Percentiles rank a stretch among this genome's conserved stretches.
These are phyloP conservation scores for Pseudoips prasinana DNA, from an alignment of 2,888 invertebrate species.

Conservation along the genomic window DNA sequence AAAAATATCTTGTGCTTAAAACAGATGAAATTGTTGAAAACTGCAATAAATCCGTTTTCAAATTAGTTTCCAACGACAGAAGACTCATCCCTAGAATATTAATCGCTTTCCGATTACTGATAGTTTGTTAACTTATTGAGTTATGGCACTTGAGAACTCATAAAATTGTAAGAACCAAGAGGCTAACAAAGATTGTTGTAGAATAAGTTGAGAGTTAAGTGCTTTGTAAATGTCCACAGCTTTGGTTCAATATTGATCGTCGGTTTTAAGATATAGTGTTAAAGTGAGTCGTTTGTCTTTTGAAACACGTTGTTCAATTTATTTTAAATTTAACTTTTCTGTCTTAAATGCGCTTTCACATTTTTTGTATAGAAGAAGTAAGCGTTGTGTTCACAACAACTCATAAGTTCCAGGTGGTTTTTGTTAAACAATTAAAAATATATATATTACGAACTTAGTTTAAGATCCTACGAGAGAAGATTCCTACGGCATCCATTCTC, in stretches of 20 bases:
- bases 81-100: constrained; percentile 58
- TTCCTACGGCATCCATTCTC: no score
- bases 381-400: no score
- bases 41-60: constrained; percentile 53
- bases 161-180: constrained; percentile 36
- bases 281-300: no score
- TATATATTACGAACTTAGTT: no score
- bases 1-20: no score
- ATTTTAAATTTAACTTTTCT: no score
- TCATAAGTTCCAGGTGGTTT: no score
- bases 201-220: constrained; percentile 20
- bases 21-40: constrained; percentile 42
- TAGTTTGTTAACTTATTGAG: constrained; percentile 57
- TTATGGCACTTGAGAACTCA: constrained; percentile 49
- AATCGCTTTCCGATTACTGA: constrained; percentile 60
- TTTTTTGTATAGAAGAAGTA: no score
- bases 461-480: no score
- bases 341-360: no score
- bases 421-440: no score
- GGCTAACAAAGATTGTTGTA: constrained; percentile 21
- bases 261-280: neutral
- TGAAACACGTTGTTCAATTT: no score
- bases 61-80: constrained; percentile 64
- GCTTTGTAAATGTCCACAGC: constrained; percentile 10
- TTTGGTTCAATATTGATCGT: neutral